Evolutionary conservation across 2,888 invertebrate genomes (phyloP), one percentile per base, ranked within the genome.

Genomic region (Frankliniella intonsa): DNA sequence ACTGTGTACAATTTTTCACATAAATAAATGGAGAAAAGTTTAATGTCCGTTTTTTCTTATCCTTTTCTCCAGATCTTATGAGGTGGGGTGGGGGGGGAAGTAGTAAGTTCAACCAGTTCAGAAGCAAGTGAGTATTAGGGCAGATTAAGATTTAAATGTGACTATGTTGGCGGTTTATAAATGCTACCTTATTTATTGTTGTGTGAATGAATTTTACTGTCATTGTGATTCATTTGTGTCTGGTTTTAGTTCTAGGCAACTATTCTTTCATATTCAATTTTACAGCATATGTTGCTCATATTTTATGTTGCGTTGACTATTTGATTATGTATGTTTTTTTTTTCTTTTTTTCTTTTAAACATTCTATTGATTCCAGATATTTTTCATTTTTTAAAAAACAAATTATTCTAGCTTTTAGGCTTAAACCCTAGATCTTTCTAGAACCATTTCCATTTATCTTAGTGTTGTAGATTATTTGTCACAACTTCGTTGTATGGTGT

Each of bases 261-360:
- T 76, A 25, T 76, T 76, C 69, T 76, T 76, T 76, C 69, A n/a
- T 76, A 76, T 76, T 76, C 69, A 76, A 76, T 76, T 76, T 76
- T 76, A 76, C 69, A 12, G 69, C 69, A 76, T 12, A 22, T 22
- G 69, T 22, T 76, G 69, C 69, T 76, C 22, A 76, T 76, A 76
- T 76, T 76, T 76, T 76, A 76, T 76, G 69, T 76, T 76, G 69
- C 69, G 69, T 76, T 76, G 69, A 76, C 69, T 76, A 76, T 76
- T 76, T 22, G 25, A 22, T 25, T 76, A 76, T 76, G 22, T 76
- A 25, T 76, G 69, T 25, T 76, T 76, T 22, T 76, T n/a, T 76
- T 76, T 76, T 38, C 38, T 25, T 76, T 76, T 22, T 76, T n/a
- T 76, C 25, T 76, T 76, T 76, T 76, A 76, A 76, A 76, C 69